A percentile compares a stretch with the other conserved stretches of the same genome.
These are phyloP conservation scores for Amiota minor DNA, from an alignment of 2,888 invertebrate genomes.

Conservation along the genomic window DNA sequence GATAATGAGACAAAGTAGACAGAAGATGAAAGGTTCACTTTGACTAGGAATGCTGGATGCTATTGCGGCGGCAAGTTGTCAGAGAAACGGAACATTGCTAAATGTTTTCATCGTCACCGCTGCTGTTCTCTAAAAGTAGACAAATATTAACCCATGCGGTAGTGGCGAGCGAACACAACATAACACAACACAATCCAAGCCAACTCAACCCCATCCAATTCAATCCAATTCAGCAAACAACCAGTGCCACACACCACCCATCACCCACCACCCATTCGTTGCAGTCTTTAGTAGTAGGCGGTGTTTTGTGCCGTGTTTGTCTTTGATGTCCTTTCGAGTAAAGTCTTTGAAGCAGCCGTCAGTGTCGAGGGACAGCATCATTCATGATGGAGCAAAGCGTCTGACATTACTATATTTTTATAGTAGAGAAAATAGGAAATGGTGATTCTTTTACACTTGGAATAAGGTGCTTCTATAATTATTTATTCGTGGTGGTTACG, in stretches of 20 bases:
- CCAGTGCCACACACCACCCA: too few relatives aligned
- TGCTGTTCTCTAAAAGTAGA: slow-evolving; percentile 17
- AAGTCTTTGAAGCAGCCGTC: slow-evolving; percentile 5
- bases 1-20: background rate
- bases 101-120: background rate
- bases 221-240: too few relatives aligned
- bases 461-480: too few relatives aligned
- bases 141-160: slow-evolving; percentile 14
- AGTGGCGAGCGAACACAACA: too few relatives aligned
- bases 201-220: too few relatives aligned
- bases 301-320: slow-evolving; percentile 15
- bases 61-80: background rate
- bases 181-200: too few relatives aligned
- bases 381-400: too few relatives aligned
- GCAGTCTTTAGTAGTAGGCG: background rate
- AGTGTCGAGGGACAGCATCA: too few relatives aligned
- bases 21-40: too few relatives aligned
- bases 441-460: background rate
- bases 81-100: background rate
- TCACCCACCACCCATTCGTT: too few relatives aligned
- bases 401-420: background rate
- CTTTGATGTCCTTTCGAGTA: slow-evolving; percentile 19
- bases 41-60: background rate
- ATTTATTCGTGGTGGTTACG: background rate
- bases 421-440: background rate